Evolutionary conservation across 2,888 invertebrate genomes (phyloP).

Genomic region (Xiphydria camelus): DNA sequence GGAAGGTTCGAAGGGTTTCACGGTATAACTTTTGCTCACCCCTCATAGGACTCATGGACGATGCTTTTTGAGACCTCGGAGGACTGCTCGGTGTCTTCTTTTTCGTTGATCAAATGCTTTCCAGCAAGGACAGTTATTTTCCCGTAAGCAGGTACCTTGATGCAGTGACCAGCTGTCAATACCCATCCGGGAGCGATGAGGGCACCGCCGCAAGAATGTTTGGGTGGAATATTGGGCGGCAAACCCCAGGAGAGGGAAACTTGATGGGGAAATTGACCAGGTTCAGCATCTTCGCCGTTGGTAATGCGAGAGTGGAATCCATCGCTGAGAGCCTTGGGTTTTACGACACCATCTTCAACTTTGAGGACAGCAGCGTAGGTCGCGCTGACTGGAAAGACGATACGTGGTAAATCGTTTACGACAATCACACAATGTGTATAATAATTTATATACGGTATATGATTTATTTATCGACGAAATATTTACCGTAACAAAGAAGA

Average conservation of each 20-base stretch:
- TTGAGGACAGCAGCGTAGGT: too few species aligned
- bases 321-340: too few species aligned
- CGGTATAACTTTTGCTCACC: slow-evolving; percentile 29
- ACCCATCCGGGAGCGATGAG: slow-evolving; percentile 54
- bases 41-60: slow-evolving; percentile 47
- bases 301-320: slow-evolving; percentile 36
- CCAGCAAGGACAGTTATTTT: slow-evolving; percentile 58
- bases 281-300: slow-evolving; percentile 44
- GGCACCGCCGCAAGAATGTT: slow-evolving; percentile 59
- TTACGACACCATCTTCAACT: too few species aligned
- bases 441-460: too few species aligned
- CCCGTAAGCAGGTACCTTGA: slow-evolving; percentile 45
- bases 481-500: too few species aligned
- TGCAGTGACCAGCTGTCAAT: slow-evolving; percentile 58
- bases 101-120: slow-evolving; percentile 58
- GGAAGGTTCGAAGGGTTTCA: too few species aligned
- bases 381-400: too few species aligned
- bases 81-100: slow-evolving; percentile 51
- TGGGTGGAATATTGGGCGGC: slow-evolving; percentile 32
- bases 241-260: slow-evolving; percentile 53
- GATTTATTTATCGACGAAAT: too few species aligned
- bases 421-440: too few species aligned
- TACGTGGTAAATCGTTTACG: too few species aligned
- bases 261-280: slow-evolving; percentile 57
- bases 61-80: slow-evolving; percentile 38